phyloP scores from a whole-genome alignment of 2,888 invertebrate genomes.

The Melanostoma scalare region DNA sequence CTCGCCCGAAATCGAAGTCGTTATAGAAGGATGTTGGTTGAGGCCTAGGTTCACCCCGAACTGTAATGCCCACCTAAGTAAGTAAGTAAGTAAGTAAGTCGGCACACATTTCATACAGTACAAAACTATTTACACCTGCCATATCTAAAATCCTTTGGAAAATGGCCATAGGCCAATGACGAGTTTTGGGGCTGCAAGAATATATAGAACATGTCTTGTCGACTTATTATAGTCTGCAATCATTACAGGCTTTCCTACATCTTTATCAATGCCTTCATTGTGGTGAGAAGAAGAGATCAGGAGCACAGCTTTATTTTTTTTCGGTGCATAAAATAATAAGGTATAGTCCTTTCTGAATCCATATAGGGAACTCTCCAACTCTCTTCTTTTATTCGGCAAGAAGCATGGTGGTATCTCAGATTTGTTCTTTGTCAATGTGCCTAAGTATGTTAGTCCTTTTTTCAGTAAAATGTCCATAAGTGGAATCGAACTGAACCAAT shows the following conservation, averaged over 20 bases:
- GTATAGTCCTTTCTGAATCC: slow-evolving; percentile 62
- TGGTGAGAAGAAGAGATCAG: slow-evolving; percentile 54
- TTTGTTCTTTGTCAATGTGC: slow-evolving; percentile 61
- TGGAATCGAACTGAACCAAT: slow-evolving; percentile 65
- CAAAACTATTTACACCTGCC: slow-evolving; percentile 53
- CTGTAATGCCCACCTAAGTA: too few species aligned
- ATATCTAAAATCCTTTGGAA: slow-evolving; percentile 59
- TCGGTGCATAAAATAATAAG: slow-evolving; percentile 62
- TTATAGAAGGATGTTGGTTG: too few species aligned
- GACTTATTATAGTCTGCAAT: slow-evolving; percentile 58
- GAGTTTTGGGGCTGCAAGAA: slow-evolving; percentile 66
- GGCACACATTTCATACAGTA: slow-evolving; percentile 53
- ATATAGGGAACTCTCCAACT: slow-evolving; percentile 64
- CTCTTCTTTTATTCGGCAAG: slow-evolving; percentile 64
- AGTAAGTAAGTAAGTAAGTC: too few species aligned
- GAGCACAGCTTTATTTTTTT: slow-evolving; percentile 67
- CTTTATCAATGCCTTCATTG: slow-evolving; percentile 39
- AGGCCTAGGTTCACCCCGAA: too few species aligned
- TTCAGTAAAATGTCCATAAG: slow-evolving; percentile 55
- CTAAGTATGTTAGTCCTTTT: slow-evolving; percentile 55
- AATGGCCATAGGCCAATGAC: slow-evolving; percentile 65
- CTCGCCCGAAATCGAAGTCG: too few species aligned
- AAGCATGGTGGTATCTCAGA: slow-evolving; percentile 55
- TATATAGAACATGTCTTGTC: slow-evolving; percentile 66
- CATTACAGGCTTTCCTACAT: slow-evolving; percentile 56